Evolutionary conservation across 37 sponge, comb jelly and placozoan species (phyloP).

Genomic region (Aphrocallistes beatrix): DNA sequence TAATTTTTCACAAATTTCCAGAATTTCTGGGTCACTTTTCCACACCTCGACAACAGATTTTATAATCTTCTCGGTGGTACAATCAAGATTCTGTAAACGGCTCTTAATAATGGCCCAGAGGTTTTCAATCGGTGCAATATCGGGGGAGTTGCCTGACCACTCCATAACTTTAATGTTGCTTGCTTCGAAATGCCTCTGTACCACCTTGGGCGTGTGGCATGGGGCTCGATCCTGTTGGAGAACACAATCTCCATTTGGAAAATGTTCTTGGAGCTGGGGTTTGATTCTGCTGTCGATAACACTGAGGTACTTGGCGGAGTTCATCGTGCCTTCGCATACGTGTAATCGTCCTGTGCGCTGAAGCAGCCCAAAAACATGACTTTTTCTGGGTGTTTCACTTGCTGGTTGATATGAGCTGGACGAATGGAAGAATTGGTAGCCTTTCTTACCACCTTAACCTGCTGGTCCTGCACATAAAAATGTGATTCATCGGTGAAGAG

Average conservation of each 20-base stretch:
- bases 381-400: neutral
- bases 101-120: slow-evolving; percentile 5
- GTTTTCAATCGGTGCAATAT: slow-evolving; percentile 23
- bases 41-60: neutral
- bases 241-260: neutral
- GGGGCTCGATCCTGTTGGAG: neutral
- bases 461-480: neutral
- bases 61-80: neutral
- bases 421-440: neutral
- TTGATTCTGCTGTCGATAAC: slow-evolving; percentile 16
- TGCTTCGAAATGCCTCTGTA: neutral
- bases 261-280: slow-evolving; percentile 12
- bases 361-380: slow-evolving; percentile 19
- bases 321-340: neutral
- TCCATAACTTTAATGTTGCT: neutral
- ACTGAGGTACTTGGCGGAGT: neutral
- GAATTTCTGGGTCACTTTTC: neutral
- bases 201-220: neutral
- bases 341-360: neutral
- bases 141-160: slow-evolving; percentile 20
- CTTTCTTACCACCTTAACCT: neutral
- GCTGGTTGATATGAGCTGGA: slow-evolving; percentile 8
- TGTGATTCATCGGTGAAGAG: slow-evolving; percentile 9
- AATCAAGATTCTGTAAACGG: slow-evolving; percentile 7
- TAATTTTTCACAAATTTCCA: neutral